Conservation (phyloP, 2,113 vertebrate species). For the Cyanocitta stelleri region DNA sequence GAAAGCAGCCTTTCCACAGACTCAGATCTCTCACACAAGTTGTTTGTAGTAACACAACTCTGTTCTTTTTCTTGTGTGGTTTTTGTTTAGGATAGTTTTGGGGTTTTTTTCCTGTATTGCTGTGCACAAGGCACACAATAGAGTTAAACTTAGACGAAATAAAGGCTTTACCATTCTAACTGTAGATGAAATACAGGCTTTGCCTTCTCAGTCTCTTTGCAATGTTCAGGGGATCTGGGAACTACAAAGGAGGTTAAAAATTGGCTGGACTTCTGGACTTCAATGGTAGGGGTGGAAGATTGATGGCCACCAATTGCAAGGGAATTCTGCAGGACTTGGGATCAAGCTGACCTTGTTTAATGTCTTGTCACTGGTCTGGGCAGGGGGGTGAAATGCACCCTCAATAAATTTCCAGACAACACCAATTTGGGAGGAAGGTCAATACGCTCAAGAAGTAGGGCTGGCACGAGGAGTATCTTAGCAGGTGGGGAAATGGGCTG, state of each 20-base stretch:
- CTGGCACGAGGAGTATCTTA: neutral
- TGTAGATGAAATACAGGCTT: neutral
- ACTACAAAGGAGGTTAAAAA: neutral
- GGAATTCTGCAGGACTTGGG: neutral
- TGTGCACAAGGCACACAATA: neutral
- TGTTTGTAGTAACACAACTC: neutral
- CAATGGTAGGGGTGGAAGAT: neutral
- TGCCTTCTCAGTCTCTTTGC: neutral
- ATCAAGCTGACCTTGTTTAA: neutral
- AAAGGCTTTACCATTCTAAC: neutral
- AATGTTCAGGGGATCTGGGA: accelerated
- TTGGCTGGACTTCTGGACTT: neutral
- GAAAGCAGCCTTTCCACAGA: neutral
- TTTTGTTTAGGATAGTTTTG: neutral
- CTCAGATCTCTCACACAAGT: neutral
- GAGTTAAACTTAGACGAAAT: neutral
- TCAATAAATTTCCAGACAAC: neutral
- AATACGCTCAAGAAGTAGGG: accelerated
- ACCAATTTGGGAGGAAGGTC: neutral
- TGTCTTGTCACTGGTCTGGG: neutral
- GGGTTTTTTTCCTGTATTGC: neutral
- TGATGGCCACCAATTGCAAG: neutral
- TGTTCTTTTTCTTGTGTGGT: neutral
- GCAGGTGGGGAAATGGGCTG: neutral
- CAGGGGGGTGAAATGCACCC: neutral